These are phyloP conservation scores for Coremacera marginata DNA, from an alignment of 2,888 invertebrate species.

Conservation along the genomic window DNA sequence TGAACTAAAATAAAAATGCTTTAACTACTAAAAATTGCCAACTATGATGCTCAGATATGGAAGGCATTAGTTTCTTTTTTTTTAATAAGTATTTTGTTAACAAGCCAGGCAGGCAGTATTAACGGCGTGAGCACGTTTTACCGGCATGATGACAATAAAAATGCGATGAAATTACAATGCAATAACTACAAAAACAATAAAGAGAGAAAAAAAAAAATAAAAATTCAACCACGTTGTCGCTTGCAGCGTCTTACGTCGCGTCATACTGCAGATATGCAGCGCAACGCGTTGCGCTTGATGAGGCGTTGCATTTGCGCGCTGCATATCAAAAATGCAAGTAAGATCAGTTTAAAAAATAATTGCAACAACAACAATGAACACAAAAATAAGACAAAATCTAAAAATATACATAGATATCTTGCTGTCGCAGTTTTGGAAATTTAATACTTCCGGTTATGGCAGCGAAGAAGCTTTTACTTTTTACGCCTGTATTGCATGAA, in stretches of 20 bases:
- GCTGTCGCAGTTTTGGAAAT: slow-evolving; percentile 1
- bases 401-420: background rate
- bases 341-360: background rate
- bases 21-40: too few relatives aligned
- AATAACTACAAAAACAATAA: background rate
- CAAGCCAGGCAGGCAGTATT: too few relatives aligned
- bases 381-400: background rate
- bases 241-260: background rate
- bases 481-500: background rate
- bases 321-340: slow-evolving; percentile 4
- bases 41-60: too few relatives aligned
- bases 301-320: slow-evolving; percentile 12
- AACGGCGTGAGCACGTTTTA: slow-evolving; percentile 4
- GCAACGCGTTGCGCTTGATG: background rate
- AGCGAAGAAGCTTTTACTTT: slow-evolving; percentile 13
- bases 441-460: slow-evolving; percentile 27
- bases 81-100: too few relatives aligned
- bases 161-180: slow-evolving; percentile 5
- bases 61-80: too few relatives aligned
- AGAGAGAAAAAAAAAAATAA: background rate
- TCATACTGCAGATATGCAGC: background rate
- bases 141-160: slow-evolving; percentile 18
- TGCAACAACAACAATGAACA: background rate
- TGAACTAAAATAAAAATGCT: too few relatives aligned
- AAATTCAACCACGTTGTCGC: background rate